Conservation (phyloP, 2,113 vertebrate species). For the Aythya baeri region DNA sequence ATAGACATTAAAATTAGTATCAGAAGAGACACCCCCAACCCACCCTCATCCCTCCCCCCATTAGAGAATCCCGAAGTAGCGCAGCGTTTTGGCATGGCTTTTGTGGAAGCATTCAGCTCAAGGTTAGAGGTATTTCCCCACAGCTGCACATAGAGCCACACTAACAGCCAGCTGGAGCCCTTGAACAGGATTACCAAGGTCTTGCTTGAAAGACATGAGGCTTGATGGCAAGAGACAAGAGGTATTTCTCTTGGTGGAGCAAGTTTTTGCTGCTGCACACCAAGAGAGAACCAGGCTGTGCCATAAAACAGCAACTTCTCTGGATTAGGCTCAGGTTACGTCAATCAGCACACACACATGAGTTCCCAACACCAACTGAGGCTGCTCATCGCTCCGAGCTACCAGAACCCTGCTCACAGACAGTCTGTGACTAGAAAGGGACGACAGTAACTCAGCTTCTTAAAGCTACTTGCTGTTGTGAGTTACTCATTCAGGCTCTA, state of each 20-base stretch:
- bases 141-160: background rate
- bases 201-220: background rate
- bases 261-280: background rate
- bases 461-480: background rate
- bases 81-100: background rate
- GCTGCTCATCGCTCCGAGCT: background rate
- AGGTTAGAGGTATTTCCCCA: background rate
- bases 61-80: background rate
- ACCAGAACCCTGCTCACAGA: background rate
- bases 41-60: background rate
- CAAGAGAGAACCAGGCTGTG: background rate
- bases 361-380: background rate
- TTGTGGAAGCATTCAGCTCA: background rate
- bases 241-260: background rate
- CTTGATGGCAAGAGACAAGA: background rate
- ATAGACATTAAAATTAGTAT: background rate
- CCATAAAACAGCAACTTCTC: background rate
- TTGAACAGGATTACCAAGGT: background rate
- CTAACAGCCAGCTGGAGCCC: background rate
- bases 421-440: background rate
- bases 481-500: slow-evolving; percentile 28
- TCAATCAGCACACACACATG: fast-evolving
- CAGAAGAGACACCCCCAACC: too few relatives aligned
- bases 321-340: background rate
- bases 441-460: slow-evolving; percentile 11